Percentiles rank a stretch among this genome's conserved stretches.
Evolutionary conservation across 2,113 vertebrate species (phyloP).

Genomic region (Rhea americana): DNA sequence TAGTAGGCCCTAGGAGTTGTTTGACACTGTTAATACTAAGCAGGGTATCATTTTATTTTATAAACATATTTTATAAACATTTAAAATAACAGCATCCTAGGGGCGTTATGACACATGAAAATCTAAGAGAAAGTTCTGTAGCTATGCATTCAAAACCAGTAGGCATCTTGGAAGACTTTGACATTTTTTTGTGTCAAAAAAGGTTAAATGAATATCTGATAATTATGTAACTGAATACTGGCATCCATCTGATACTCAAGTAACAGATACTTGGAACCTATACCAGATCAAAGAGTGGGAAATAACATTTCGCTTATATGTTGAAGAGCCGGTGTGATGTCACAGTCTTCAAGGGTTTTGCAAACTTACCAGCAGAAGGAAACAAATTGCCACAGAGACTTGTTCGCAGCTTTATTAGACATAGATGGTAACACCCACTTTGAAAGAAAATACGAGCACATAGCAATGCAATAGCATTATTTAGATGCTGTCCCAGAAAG

Average conservation of each 20-base stretch:
- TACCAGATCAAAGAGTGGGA: not conserved
- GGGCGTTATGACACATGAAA: not conserved
- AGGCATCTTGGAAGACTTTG: not conserved
- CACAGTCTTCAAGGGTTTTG: not conserved
- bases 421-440: not conserved
- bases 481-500: not conserved
- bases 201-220: slow-evolving; percentile 19
- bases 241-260: not conserved
- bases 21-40: not conserved
- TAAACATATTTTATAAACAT: not conserved
- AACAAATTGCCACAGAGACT: not conserved
- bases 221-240: not conserved
- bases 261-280: not conserved
- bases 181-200: not conserved
- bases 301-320: not conserved
- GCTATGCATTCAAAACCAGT: not conserved
- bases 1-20: not conserved
- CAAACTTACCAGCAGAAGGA: not conserved
- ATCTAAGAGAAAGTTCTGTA: not conserved
- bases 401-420: slow-evolving; percentile 11
- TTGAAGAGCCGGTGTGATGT: not conserved
- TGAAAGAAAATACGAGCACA: slow-evolving; percentile 6
- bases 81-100: not conserved
- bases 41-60: not conserved
- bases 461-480: slow-evolving; percentile 11